A percentile compares a stretch with the other conserved stretches of the same genome.
These are phyloP conservation scores for Girardinichthys multiradiatus DNA, from an alignment of 2,113 vertebrate genomes.

Conservation along the genomic window DNA sequence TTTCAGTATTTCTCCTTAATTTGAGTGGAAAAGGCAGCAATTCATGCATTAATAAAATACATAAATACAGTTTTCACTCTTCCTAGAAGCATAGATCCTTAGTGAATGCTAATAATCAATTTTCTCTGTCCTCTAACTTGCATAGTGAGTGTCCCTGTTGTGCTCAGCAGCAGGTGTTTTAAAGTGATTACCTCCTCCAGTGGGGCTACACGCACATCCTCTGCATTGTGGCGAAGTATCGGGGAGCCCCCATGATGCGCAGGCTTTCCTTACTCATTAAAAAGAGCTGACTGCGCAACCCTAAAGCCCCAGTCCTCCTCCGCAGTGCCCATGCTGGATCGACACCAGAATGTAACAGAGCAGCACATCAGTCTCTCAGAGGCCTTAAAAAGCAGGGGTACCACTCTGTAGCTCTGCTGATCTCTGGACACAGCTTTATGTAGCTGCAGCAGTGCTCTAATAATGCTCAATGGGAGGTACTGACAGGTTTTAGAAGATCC, in stretches of 20 bases:
- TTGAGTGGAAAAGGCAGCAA: neutral
- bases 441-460: constrained; percentile 56
- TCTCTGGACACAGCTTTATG: constrained; percentile 15
- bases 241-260: constrained; percentile 58
- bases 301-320: constrained; percentile 60
- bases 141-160: constrained; percentile 19
- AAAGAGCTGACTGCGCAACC: constrained; percentile 74
- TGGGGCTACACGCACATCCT: constrained; percentile 37
- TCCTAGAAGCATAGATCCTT: neutral
- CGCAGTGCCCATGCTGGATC: constrained; percentile 68
- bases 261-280: constrained; percentile 71
- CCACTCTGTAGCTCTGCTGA: constrained; percentile 30
- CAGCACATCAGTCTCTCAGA: constrained; percentile 49
- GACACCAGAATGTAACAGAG: constrained; percentile 60
- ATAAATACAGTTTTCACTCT: neutral
- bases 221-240: constrained; percentile 58
- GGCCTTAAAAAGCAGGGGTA: constrained; percentile 42
- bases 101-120: constrained; percentile 19
- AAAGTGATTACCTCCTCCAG: constrained; percentile 54
- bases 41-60: constrained; percentile 1
- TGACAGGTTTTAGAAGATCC: constrained; percentile 5
- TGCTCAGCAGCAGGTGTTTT: constrained; percentile 40
- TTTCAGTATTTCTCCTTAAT: constrained; percentile 7
- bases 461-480: constrained; percentile 48
- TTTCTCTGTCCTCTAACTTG: constrained; percentile 17